phyloP scores from a whole-genome alignment of 2,797 vertebrate genomes.

The Paguma larvata region DNA sequence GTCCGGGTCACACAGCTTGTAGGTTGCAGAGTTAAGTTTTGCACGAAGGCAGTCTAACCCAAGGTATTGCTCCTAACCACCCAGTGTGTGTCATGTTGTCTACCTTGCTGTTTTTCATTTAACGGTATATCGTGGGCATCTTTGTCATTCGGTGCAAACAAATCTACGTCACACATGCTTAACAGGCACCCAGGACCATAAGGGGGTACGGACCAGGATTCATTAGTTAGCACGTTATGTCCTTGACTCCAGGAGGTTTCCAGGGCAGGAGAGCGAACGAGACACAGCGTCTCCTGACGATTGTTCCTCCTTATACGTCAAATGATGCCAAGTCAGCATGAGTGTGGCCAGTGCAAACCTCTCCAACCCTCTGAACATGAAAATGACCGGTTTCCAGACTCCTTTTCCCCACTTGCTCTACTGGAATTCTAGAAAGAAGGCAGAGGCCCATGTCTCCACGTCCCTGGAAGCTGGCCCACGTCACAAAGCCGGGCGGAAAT shows the following conservation, averaged over 20 bases:
- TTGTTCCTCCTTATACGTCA: constrained; percentile 15
- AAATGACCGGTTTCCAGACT: constrained; percentile 11
- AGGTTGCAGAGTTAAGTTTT: not conserved
- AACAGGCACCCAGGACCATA: not conserved
- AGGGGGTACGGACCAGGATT: not conserved
- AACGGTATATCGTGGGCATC: not conserved
- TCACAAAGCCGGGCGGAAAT: not conserved
- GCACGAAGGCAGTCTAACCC: not conserved
- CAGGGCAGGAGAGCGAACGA: constrained; percentile 30
- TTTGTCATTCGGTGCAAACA: not conserved
- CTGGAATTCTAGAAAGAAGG: not conserved
- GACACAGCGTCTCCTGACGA: constrained; percentile 7
- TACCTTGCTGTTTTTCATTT: not conserved
- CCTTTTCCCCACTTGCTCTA: not conserved
- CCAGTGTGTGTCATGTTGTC: not conserved
- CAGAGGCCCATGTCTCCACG: not conserved
- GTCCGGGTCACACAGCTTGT: not conserved
- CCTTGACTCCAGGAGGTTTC: constrained; percentile 55
- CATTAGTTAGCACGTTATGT: not conserved
- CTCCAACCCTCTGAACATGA: not conserved
- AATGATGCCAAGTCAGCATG: constrained; percentile 27
- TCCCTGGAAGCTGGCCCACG: not conserved
- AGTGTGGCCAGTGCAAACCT: constrained; percentile 55
- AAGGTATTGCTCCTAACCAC: not conserved
- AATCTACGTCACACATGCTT: not conserved